Evolutionary conservation across 2,113 vertebrate species (phyloP).

Genomic region (Pampusana beccarii): DNA sequence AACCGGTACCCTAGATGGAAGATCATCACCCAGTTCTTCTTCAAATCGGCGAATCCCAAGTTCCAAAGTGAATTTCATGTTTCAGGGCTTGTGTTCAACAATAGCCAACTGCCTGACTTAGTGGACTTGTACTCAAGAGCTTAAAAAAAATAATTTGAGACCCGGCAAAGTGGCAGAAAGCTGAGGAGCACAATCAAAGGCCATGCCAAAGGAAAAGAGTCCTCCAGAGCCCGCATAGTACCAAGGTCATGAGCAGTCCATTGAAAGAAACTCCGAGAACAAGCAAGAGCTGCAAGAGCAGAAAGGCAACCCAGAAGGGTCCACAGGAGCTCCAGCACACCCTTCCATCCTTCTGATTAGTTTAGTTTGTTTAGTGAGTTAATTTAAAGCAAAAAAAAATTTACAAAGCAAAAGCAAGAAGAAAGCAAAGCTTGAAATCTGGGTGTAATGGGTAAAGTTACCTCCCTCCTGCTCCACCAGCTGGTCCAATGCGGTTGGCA

Average conservation of each 20-base stretch:
- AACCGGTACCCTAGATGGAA: not conserved
- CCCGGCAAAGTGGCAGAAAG: not conserved
- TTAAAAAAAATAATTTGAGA: not conserved
- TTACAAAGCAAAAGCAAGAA: not conserved
- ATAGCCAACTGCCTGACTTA: not conserved
- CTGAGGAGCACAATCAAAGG: not conserved
- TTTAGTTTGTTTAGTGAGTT: fast-evolving
- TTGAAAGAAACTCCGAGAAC: not conserved
- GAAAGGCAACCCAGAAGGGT: not conserved
- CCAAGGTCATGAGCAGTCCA: not conserved
- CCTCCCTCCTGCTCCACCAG: not conserved
- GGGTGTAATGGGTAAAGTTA: not conserved
- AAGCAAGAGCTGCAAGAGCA: not conserved
- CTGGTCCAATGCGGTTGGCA: fast-evolving
- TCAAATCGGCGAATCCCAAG: fast-evolving
- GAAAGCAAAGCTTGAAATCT: not conserved
- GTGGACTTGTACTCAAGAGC: too few relatives aligned
- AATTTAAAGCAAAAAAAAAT: not conserved
- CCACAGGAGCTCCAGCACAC: not conserved
- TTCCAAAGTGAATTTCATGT: fast-evolving
- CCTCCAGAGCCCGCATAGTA: fast-evolving
- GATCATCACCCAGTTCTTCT: not conserved
- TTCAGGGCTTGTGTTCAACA: not conserved
- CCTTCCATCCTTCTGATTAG: not conserved
- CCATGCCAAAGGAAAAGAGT: not conserved